Evolutionary conservation across 2,888 invertebrate species (phyloP).

Genomic region (Caenorhabditis sp.): DNA sequence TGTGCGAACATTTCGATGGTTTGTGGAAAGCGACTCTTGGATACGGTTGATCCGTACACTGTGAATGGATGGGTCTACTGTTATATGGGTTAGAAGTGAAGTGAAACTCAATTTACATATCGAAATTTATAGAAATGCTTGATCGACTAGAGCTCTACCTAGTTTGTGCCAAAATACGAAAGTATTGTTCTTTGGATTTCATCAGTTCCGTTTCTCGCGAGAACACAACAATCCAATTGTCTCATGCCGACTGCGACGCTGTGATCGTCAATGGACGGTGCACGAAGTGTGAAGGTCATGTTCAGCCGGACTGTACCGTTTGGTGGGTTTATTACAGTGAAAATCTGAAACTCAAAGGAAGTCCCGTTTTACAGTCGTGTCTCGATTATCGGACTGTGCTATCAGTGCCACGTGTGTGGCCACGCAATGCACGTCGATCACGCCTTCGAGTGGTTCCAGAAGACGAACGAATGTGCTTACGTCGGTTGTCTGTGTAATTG

Average conservation of each 20-base stretch:
- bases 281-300: constrained; percentile 33
- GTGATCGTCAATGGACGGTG: constrained; percentile 51
- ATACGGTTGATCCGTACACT: constrained; percentile 54
- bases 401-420: constrained; percentile 55
- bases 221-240: constrained; percentile 49
- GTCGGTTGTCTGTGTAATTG: constrained; percentile 38
- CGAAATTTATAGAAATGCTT: constrained; percentile 60
- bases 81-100: constrained; percentile 50
- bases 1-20: constrained; percentile 63
- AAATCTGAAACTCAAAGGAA: too few relatives aligned
- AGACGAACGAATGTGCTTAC: constrained; percentile 23
- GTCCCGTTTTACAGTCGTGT: constrained; percentile 58
- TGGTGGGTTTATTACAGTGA: constrained; percentile 42
- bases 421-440: constrained; percentile 65
- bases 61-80: constrained; percentile 61
- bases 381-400: constrained; percentile 31
- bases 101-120: not conserved
- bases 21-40: constrained; percentile 54
- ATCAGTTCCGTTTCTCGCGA: constrained; percentile 52
- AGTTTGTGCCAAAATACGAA: constrained; percentile 55
- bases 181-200: constrained; percentile 52
- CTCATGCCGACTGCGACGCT: constrained; percentile 44
- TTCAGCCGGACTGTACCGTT: constrained; percentile 39
- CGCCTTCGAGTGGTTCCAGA: constrained; percentile 44
- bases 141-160: constrained; percentile 56